Conservation (phyloP, 1,140 invertebrate species). For the Polypedilum pembai region DNA sequence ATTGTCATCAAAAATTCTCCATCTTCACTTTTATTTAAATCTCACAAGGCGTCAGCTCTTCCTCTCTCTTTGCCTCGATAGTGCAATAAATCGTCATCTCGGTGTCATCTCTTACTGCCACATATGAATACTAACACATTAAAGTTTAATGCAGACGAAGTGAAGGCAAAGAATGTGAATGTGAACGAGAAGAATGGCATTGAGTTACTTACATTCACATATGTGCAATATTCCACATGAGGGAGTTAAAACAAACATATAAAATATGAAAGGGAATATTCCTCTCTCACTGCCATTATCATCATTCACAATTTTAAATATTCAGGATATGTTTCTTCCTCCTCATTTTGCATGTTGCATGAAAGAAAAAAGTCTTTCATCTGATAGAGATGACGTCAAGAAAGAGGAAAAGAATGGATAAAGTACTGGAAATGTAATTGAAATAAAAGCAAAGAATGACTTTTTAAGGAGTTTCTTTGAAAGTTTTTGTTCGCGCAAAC, state of each 20-base stretch:
- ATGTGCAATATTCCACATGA: constrained; percentile 12
- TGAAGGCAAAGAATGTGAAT: background rate
- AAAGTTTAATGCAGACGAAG: constrained; percentile 9
- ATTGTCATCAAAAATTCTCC: background rate
- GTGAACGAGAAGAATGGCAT: background rate
- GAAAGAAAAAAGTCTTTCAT: background rate
- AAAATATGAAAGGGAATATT: constrained; percentile 16
- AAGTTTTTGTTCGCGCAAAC: background rate
- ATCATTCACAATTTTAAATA: constrained; percentile 19
- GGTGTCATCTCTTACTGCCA: constrained; percentile 7
- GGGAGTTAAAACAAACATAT: constrained; percentile 18
- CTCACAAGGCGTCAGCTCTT: background rate
- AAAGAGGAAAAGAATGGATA: background rate
- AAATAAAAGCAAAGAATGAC: constrained; percentile 11
- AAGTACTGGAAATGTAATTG: background rate
- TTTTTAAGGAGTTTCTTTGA: background rate
- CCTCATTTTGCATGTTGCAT: background rate
- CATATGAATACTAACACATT: constrained; percentile 7
- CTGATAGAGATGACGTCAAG: background rate
- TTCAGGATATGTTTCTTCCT: constrained; percentile 10
- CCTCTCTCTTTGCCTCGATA: background rate
- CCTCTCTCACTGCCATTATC: background rate
- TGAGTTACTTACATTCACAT: background rate
- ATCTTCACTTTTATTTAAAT: background rate
- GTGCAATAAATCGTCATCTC: constrained; percentile 16